Evolutionary conservation across 2,113 vertebrate species (phyloP), one percentile per base, ranked within the genome.

Genomic region (Phylloscopus trochiloides): DNA sequence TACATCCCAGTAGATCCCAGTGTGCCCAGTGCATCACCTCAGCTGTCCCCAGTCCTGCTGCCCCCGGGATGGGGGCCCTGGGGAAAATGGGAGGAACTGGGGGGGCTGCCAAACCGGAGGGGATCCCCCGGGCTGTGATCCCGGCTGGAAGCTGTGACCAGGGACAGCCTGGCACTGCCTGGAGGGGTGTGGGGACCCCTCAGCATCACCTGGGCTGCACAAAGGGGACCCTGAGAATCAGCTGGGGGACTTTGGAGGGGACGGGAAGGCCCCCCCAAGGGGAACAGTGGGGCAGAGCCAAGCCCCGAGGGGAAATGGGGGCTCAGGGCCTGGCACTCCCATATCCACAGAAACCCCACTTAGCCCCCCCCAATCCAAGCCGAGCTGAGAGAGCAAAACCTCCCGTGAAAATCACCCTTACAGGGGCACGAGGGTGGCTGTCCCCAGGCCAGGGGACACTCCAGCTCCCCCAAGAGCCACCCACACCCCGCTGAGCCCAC

Each of bases 371-470:
- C 36, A 3, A 29, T 2, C 43, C 45, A 40, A 5, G 29, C 57
- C 2, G 12, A n/a, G 62, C 26, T 14, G 10, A 32, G 0, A 0
- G 51, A 61, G 74, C 5, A 5, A 66, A 71, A 16, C 24, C 57
- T 28, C 26, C 31, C 5, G 0, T 5, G 8, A 20, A 3, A 36
- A 43, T 3, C 5, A n/a, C 21, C 2, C 2, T 4, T 2, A 5
- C 0, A 7, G 51, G 65, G 63, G 3, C 68, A 65, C 3, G 0
- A 17, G 40, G 29, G 62, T 6, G 42, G 14, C 42, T 38, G 75
- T 22, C 59, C 74, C 42, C 55, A 29, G 32, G 19, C 24, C 59
- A 45, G 43, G 59, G 75, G 54, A 28, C 59, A 62, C 14, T 6
- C 22, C 65, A 1, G 36, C 2, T 2, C 28, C 71, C 28, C 26